Base-by-base conservation (phyloP, 2,113 vertebrate species). In the Pan troglodytes region DNA sequence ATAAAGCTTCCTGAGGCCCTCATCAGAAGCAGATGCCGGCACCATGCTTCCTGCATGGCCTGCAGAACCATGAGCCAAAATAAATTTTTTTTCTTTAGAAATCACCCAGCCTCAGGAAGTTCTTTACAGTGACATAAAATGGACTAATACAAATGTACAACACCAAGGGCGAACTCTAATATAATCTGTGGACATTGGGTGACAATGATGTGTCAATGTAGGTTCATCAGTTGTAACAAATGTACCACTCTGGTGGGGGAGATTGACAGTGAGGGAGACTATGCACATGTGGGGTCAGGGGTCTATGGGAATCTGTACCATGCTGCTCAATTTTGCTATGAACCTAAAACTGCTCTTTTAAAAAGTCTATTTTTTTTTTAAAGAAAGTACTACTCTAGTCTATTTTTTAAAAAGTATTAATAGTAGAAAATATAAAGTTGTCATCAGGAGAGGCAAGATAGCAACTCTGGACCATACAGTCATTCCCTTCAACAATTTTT, bases 261-360 rank as follows among this genome's bases (percentile, higher is more conserved):
- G 27, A 8, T n/a, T 35, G 7, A 43, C 16, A 52, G 27, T 35
- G 14, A 38, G 43, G 8, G 52, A 59, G 48, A 52, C 25, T 38
- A 43, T 16, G 0, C 9, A 4, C 5, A 2, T 16, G 10, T 50
- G 3, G 11, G 4, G 45, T 17, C n/a, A 25, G 2, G 3, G 5
- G 7, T 16, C 52, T 45, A 17, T n/a, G 52, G 11, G 3, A 73
- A 7, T 30, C 48, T 83, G 10, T 16, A 61, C 23, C 14, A 18
- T 61, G 61, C 23, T 61, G 55, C 38, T 84, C 64, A 64, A 64
- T 61, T 96, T 85, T 80, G 27, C 50, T 79, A 5, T 50, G 10
- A 70, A 89, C 40, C 61, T 95, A 70, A 87, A 70, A 25, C 14
- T 78, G 16, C 6, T 55, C 27, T 64, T 64, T 64, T 85, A 78